These are phyloP conservation scores for Ceryle rudis DNA, from an alignment of 2,797 vertebrate genomes.

Conservation along the genomic window DNA sequence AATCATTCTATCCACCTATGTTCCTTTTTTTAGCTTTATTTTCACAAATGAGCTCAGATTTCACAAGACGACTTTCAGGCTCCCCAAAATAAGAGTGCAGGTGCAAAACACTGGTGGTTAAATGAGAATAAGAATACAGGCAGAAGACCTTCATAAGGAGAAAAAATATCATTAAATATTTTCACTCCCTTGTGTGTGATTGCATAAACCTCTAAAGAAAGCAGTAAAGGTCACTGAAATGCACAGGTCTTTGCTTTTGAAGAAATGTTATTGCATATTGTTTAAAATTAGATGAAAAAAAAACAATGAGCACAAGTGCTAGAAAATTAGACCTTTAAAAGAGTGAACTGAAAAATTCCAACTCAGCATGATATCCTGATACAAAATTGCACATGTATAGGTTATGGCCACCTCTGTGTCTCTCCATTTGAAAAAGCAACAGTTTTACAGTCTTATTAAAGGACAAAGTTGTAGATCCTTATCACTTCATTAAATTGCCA, in stretches of 20 bases:
- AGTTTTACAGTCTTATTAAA: neutral
- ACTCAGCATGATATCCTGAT: neutral
- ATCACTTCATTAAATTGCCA: neutral
- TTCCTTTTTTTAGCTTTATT: neutral
- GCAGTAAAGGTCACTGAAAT: neutral
- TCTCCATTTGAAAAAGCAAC: neutral
- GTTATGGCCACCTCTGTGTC: neutral
- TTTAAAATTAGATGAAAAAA: neutral
- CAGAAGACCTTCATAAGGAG: neutral
- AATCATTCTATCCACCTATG: neutral
- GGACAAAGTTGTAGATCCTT: neutral
- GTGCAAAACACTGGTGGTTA: neutral
- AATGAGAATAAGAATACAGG: neutral
- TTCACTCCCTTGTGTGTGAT: neutral
- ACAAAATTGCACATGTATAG: neutral
- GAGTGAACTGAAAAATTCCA: neutral
- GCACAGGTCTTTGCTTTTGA: neutral
- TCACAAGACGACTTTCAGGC: neutral
- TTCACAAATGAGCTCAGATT: neutral
- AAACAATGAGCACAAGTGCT: neutral
- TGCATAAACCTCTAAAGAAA: neutral
- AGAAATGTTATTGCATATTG: neutral
- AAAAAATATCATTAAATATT: neutral
- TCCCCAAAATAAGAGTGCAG: neutral
- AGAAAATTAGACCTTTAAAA: neutral